Evolutionary conservation across 2,797 vertebrate genomes (phyloP).

Genomic region (Thamnophis elegans): DNA sequence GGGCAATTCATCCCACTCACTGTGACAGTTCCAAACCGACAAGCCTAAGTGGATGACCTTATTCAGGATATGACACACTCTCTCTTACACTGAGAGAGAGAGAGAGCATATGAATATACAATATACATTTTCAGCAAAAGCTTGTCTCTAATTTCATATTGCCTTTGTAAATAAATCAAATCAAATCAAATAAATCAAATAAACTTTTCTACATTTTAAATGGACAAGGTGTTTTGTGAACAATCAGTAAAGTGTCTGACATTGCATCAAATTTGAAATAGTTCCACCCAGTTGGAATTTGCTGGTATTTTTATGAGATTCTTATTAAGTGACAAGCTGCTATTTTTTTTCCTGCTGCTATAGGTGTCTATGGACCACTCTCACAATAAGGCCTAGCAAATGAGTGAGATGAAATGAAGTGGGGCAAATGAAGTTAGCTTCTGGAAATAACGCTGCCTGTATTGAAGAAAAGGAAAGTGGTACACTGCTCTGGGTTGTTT

Average conservation of each 20-base stretch:
- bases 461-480: neutral
- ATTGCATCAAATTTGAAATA: neutral
- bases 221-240: neutral
- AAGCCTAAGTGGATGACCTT: slow-evolving; percentile 48
- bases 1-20: slow-evolving; percentile 21
- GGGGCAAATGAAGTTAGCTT: neutral
- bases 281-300: neutral
- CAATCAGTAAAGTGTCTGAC: neutral
- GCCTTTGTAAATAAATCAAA: rapidly evolving
- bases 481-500: neutral
- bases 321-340: neutral
- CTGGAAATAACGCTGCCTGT: neutral
- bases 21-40: slow-evolving; percentile 14
- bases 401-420: neutral
- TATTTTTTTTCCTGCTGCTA: neutral
- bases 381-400: neutral
- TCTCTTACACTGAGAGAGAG: neutral
- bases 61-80: neutral
- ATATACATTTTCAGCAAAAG: slow-evolving; percentile 36
- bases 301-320: neutral
- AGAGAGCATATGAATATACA: neutral
- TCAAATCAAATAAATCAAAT: rapidly evolving
- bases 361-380: neutral
- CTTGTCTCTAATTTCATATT: neutral
- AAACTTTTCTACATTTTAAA: neutral